These are phyloP conservation scores for Dioctria linearis DNA, from an alignment of 2,888 invertebrate genomes.

Conservation along the genomic window DNA sequence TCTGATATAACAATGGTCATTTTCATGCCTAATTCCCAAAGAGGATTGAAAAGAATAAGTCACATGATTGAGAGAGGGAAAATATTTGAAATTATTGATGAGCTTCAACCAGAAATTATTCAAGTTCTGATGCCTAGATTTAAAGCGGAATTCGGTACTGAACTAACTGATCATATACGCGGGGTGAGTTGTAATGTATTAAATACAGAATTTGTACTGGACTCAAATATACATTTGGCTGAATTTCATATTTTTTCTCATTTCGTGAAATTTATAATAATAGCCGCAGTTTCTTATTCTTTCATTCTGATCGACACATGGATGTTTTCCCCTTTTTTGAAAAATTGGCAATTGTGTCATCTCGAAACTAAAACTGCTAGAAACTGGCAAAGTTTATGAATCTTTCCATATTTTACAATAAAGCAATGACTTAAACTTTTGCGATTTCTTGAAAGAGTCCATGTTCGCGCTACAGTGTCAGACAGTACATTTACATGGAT, in stretches of 20 bases:
- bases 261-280: too few relatives aligned
- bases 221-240: too few relatives aligned
- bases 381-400: neutral
- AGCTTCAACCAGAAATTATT: neutral
- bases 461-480: too few relatives aligned
- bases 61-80: neutral
- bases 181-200: neutral
- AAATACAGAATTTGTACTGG: neutral
- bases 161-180: neutral
- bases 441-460: too few relatives aligned
- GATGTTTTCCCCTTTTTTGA: too few relatives aligned
- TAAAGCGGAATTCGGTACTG: constrained; percentile 17
- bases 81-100: neutral
- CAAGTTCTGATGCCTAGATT: constrained; percentile 6
- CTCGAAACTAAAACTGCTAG: neutral
- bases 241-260: too few relatives aligned
- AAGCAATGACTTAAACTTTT: neutral
- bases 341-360: too few relatives aligned
- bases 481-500: too few relatives aligned
- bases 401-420: neutral
- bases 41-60: constrained; percentile 1
- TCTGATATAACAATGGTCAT: constrained; percentile 80
- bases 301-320: neutral
- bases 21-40: constrained; percentile 74
- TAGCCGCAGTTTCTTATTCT: neutral